Evolutionary conservation across 2,888 invertebrate species (phyloP), one percentile per base, ranked within the genome.

Genomic region (Luperina testacea): DNA sequence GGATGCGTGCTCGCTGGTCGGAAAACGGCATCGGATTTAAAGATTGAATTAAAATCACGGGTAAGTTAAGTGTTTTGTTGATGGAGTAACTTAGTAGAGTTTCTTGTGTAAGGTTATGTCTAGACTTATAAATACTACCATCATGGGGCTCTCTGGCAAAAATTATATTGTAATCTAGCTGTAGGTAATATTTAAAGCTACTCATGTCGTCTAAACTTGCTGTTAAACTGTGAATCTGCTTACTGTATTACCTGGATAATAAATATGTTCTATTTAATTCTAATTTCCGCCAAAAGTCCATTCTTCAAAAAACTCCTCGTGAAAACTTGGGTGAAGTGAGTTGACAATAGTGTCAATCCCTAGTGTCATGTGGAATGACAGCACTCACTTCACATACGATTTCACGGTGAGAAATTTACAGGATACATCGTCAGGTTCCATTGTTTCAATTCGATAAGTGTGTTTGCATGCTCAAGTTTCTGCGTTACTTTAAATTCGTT

Each of bases 1-100:
- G 3, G 48, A 20, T 78, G 27, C n/a, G 38, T 63, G 51, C 17
- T 65, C 42, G 15, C n/a, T 42, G 38, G 48, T 63, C 24, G 24
- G 82, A 53, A 82, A 76, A 68, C 53, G 27, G 82, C 53, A 63
- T 17, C 77, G 27, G 48, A 42, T 82, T 67, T 45, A 75, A 42
- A 51, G 11, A 81, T 70, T 53, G 15, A 11, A n/a, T 64, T 80
- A 24, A 51, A 70, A 61, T 70, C 24, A n/a, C 48, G 15, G 24
- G 8, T 63, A 20, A 71, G 17, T n/a, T 63, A 72, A 72, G 51
- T 78, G 71, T 51, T 70, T 63, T 45, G 27, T 17, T 77, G 32
- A 65, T 45, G 53, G 45, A 4, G 15, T 15, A n/a, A 45, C 6
- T 17, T 15, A n/a, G 1, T 45, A 1, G 0, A 77, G 32, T 9